Evolutionary conservation across 2,113 vertebrate genomes (phyloP).

Genomic region (Butastur rufipennis): DNA sequence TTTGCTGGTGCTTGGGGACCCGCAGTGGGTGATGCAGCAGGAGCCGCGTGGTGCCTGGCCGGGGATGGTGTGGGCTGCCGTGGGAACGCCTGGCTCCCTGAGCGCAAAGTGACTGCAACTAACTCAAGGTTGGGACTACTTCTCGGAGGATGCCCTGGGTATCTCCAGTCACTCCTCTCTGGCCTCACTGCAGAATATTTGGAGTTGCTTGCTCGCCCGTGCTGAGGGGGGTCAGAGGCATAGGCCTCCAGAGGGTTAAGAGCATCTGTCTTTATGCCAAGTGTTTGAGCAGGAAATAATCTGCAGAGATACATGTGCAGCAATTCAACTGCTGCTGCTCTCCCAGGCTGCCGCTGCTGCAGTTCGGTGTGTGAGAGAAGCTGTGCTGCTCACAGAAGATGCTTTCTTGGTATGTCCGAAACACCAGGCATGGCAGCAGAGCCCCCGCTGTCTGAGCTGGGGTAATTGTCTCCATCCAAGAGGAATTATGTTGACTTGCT

Average conservation of each 20-base stretch:
- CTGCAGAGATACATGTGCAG: conserved; percentile 64
- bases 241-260: conserved; percentile 56
- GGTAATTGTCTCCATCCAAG: background rate
- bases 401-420: background rate
- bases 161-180: background rate
- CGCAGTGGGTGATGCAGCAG: background rate
- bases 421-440: background rate
- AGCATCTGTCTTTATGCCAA: conserved; percentile 22
- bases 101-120: conserved; percentile 23
- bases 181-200: background rate
- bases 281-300: conserved; percentile 48
- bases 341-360: conserved; percentile 23
- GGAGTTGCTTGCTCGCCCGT: background rate
- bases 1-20: background rate
- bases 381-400: background rate
- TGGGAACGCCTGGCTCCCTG: background rate
- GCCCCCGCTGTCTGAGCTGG: background rate
- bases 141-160: conserved; percentile 2
- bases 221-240: background rate
- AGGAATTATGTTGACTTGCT: conserved; percentile 19
- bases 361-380: background rate
- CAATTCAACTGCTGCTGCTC: conserved; percentile 45
- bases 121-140: conserved; percentile 7
- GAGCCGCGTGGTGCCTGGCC: background rate
- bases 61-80: background rate